A percentile compares a stretch with the other conserved stretches of the same genome.
Evolutionary conservation across 1,140 invertebrate genomes (phyloP).

Genomic region (Camponotus vicinus): DNA sequence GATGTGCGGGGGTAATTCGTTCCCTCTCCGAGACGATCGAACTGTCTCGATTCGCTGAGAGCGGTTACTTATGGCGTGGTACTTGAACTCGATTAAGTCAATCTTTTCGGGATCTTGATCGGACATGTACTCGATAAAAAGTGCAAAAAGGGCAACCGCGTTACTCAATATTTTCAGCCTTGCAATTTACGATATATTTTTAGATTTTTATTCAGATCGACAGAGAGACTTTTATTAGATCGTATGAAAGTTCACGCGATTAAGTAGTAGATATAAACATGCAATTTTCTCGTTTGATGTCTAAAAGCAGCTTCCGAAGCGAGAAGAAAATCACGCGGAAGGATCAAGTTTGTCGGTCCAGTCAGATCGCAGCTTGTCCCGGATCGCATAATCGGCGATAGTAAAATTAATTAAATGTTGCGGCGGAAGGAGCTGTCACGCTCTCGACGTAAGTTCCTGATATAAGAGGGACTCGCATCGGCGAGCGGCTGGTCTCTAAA

Average conservation of each 20-base stretch:
- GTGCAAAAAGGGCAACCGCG: background rate
- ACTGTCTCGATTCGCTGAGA: constrained; percentile 43
- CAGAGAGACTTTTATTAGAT: background rate
- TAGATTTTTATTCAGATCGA: background rate
- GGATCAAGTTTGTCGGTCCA: background rate
- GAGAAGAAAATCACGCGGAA: background rate
- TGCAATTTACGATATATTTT: background rate
- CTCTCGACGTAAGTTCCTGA: constrained; percentile 19
- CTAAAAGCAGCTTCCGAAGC: background rate
- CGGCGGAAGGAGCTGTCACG: constrained; percentile 22
- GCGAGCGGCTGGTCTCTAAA: background rate
- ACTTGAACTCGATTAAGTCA: constrained; percentile 16
- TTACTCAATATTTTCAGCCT: no score
- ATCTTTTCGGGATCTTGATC: constrained; percentile 11
- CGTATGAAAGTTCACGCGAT: background rate
- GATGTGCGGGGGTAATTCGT: constrained; percentile 19
- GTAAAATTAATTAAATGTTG: constrained; percentile 36
- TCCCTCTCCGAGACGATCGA: constrained; percentile 37
- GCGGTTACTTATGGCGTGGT: constrained; percentile 29
- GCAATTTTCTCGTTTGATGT: background rate
- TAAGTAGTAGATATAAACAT: background rate
- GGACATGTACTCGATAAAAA: background rate
- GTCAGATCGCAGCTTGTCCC: background rate
- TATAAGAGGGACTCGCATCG: constrained; percentile 7
- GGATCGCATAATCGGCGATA: constrained; percentile 32